Conservation (phyloP, 2,113 vertebrate genomes). For the Atractosteus spatula region DNA sequence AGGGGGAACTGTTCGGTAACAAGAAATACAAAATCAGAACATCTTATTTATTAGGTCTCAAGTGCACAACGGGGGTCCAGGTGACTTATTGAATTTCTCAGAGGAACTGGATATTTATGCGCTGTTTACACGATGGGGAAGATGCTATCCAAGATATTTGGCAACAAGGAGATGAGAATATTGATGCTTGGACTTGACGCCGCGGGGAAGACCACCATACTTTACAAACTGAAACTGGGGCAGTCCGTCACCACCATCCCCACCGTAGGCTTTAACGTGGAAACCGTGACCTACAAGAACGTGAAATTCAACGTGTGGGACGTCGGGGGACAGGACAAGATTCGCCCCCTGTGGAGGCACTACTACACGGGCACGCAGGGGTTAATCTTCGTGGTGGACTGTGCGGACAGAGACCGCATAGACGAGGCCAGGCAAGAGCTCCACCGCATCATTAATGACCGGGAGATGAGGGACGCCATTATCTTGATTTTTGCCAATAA, state of each 20-base stretch:
- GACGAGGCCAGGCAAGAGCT: slow-evolving; percentile 97
- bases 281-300: slow-evolving; percentile 98
- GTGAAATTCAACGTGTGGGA: slow-evolving; percentile 99
- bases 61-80: neutral
- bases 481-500: slow-evolving; percentile 99
- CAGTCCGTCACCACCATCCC: slow-evolving; percentile 98
- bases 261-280: slow-evolving; percentile 97
- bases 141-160: slow-evolving; percentile 97
- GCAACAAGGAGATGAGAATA: slow-evolving; percentile 99
- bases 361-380: slow-evolving; percentile 99
- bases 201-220: slow-evolving; percentile 96
- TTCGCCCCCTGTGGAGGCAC: slow-evolving; percentile 95
- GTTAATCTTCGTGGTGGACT: slow-evolving; percentile 98
- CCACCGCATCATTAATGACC: slow-evolving; percentile 97
- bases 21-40: neutral
- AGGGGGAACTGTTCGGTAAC: too few relatives aligned
- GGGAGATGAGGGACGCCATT: slow-evolving; percentile 98
- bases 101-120: slow-evolving; percentile 57
- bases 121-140: slow-evolving; percentile 88
- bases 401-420: slow-evolving; percentile 96
- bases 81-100: slow-evolving; percentile 8
- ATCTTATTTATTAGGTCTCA: neutral
- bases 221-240: slow-evolving; percentile 98
- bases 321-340: slow-evolving; percentile 98
- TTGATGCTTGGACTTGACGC: slow-evolving; percentile 97